Percentiles rank a stretch among this genome's conserved stretches.
phyloP scores from a whole-genome alignment of 2,113 vertebrate species.

The Sylvia atricapilla region DNA sequence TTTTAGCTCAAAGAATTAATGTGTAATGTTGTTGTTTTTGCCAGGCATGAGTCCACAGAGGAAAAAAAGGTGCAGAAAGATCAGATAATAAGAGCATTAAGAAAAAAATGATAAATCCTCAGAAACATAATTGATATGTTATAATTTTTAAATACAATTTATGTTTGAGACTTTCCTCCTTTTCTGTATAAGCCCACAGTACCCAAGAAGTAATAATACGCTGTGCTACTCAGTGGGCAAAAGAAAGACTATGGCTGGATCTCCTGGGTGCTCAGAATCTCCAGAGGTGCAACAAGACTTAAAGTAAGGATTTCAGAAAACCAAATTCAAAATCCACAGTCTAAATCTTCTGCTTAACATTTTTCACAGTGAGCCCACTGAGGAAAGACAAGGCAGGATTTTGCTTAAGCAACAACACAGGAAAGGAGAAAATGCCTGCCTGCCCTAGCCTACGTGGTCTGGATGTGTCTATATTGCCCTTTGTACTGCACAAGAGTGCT shows the following conservation, averaged over 20 bases:
- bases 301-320: background rate
- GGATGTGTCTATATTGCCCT: background rate
- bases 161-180: background rate
- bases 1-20: background rate
- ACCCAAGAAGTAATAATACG: background rate
- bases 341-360: background rate
- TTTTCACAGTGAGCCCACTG: background rate
- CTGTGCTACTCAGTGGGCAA: background rate
- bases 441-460: background rate
- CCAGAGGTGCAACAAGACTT: background rate
- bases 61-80: slow-evolving; percentile 20
- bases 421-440: background rate
- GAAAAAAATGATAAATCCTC: slow-evolving; percentile 15
- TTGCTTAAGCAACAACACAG: background rate
- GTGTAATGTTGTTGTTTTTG: background rate
- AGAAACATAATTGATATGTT: background rate
- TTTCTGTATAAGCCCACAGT: background rate
- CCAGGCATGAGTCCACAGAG: background rate
- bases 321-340: background rate
- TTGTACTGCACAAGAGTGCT: accelerated
- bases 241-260: background rate
- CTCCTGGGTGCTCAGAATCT: background rate
- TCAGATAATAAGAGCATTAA: slow-evolving; percentile 9
- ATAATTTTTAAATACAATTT: background rate
- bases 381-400: background rate